phyloP scores from a whole-genome alignment of 2,113 vertebrate genomes.

The Motacilla alba region DNA sequence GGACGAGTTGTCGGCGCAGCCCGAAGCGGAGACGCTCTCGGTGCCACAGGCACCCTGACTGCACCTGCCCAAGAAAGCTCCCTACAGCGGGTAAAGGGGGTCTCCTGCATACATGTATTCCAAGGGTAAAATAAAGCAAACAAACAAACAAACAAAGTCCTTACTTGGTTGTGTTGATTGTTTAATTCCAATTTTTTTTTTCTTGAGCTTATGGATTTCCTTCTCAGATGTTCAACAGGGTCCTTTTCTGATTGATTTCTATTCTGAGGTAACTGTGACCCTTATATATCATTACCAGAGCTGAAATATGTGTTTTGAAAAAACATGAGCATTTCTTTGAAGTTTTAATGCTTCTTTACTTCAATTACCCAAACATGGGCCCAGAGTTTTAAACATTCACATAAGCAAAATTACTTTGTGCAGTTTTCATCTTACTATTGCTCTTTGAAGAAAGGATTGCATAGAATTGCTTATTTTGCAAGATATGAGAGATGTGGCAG shows the following conservation, averaged over 20 bases:
- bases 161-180: slow-evolving; percentile 77
- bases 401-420: neutral
- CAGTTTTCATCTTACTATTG: neutral
- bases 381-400: neutral
- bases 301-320: slow-evolving; percentile 58
- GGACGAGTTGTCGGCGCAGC: no score
- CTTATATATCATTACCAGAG: neutral
- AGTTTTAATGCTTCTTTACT: neutral
- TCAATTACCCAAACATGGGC: neutral
- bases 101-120: neutral
- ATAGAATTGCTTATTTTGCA: neutral
- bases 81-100: no score
- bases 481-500: neutral
- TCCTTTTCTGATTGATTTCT: slow-evolving; percentile 1
- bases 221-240: slow-evolving; percentile 52
- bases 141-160: neutral
- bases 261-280: neutral
- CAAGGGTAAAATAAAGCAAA: neutral
- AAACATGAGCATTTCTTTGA: neutral
- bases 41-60: no score
- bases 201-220: slow-evolving; percentile 74
- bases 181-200: slow-evolving; percentile 79
- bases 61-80: no score
- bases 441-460: neutral
- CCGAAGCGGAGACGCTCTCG: no score